These are phyloP conservation scores for Trididemnum nubilum DNA, from an alignment of 23 tunicate genomes.

Conservation along the genomic window DNA sequence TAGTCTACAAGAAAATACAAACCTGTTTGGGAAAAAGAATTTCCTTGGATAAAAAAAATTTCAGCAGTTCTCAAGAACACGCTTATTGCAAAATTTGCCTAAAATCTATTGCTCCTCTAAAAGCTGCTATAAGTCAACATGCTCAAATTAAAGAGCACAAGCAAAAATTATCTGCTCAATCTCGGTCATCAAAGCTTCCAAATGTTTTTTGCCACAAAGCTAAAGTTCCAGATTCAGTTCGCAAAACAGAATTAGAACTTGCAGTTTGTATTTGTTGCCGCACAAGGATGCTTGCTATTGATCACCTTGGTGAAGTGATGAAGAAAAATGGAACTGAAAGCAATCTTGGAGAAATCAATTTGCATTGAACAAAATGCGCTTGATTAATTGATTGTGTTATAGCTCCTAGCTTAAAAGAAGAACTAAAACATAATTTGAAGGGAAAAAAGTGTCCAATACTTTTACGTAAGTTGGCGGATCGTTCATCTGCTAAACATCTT, in stretches of 20 bases:
- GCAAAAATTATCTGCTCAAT: slow-evolving; percentile 24
- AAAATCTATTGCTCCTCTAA: slow-evolving; percentile 32
- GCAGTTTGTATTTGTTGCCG: slow-evolving; percentile 1
- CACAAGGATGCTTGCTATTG: slow-evolving; percentile 11
- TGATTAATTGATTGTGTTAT: slow-evolving; percentile 15
- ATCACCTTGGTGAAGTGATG: slow-evolving; percentile 29
- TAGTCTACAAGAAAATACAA: slow-evolving; percentile 24
- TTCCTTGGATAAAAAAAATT: slow-evolving; percentile 35
- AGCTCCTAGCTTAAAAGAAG: slow-evolving; percentile 11
- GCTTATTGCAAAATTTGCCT: slow-evolving; percentile 31
- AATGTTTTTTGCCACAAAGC: slow-evolving; percentile 3
- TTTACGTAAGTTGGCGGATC: slow-evolving; percentile 1
- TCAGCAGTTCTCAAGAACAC: not conserved
- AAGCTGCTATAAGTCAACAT: slow-evolving; percentile 31
- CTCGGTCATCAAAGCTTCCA: slow-evolving; percentile 10
- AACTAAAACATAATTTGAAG: slow-evolving; percentile 18
- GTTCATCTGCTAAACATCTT: slow-evolving; percentile 1
- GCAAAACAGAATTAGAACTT: slow-evolving; percentile 24
- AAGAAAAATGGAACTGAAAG: slow-evolving; percentile 15
- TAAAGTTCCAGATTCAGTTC: slow-evolving; percentile 5
- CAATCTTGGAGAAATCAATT: not conserved
- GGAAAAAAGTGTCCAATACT: slow-evolving; percentile 10
- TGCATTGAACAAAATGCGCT: slow-evolving; percentile 34
- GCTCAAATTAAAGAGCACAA: slow-evolving; percentile 31
- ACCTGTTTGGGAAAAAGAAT: slow-evolving; percentile 35